A percentile compares a stretch with the other conserved stretches of the same genome.
phyloP scores from a whole-genome alignment of 2,888 invertebrate genomes.

The Hirtodrosophila trivittata region DNA sequence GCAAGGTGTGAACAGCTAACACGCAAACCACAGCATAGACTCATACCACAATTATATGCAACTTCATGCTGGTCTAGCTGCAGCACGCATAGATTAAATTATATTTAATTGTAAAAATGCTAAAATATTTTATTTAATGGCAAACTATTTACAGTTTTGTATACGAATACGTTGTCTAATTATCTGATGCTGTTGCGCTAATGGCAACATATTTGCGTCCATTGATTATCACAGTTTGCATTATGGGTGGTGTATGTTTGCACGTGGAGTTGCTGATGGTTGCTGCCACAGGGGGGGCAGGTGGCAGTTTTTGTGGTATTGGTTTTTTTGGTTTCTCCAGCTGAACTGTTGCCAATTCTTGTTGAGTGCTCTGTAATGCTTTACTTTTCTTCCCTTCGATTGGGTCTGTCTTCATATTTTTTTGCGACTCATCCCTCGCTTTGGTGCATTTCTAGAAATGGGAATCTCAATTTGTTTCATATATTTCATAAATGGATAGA shows the following conservation, averaged over 20 bases:
- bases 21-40: too few species aligned
- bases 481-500: too few species aligned
- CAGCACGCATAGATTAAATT: too few species aligned
- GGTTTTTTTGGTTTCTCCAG: background rate
- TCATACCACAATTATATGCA: background rate
- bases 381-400: background rate
- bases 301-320: background rate
- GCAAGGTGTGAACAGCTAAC: too few species aligned
- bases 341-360: background rate
- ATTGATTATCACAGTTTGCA: conserved; percentile 54
- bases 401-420: background rate
- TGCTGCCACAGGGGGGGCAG: background rate
- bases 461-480: background rate
- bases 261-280: background rate
- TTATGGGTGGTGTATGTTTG: conserved; percentile 49
- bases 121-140: too few species aligned
- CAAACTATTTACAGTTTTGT: too few species aligned
- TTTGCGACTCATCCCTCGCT: background rate
- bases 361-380: too few species aligned
- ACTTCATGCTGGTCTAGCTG: background rate
- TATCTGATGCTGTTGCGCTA: conserved; percentile 42
- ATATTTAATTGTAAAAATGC: too few species aligned
- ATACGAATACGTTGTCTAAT: background rate
- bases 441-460: conserved; percentile 39
- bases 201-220: conserved; percentile 58